Evolutionary conservation across 2,113 vertebrate genomes (phyloP).

Genomic region (Leucoraja erinaceus): DNA sequence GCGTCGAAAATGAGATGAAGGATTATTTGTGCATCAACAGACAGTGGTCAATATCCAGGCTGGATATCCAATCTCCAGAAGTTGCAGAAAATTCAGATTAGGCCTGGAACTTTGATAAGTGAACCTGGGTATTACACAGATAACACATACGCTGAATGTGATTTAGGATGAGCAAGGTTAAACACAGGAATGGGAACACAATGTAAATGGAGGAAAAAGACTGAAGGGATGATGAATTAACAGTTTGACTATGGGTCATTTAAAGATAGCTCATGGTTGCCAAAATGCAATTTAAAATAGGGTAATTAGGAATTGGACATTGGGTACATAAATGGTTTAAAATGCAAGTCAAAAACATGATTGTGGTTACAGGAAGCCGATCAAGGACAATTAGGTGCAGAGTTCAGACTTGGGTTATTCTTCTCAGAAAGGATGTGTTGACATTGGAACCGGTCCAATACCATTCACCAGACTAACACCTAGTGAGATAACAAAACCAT

Average conservation of each 20-base stretch:
- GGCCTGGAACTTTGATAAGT: not conserved
- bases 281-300: not conserved
- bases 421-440: not conserved
- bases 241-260: not conserved
- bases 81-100: not conserved
- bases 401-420: not conserved
- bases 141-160: not conserved
- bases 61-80: not conserved
- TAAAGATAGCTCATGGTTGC: not conserved
- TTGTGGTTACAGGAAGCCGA: not conserved
- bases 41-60: no score
- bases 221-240: not conserved
- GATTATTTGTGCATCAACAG: not conserved
- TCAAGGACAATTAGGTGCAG: not conserved
- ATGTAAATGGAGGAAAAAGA: not conserved
- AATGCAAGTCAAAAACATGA: not conserved
- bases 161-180: not conserved
- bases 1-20: not conserved
- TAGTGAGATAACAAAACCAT: not conserved
- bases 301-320: not conserved
- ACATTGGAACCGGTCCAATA: not conserved
- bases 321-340: not conserved
- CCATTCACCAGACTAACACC: not conserved
- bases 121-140: not conserved
- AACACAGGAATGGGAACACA: not conserved